These are phyloP conservation scores for Zosterops hypoxanthus DNA, from an alignment of 2,113 vertebrate genomes.

Conservation along the genomic window DNA sequence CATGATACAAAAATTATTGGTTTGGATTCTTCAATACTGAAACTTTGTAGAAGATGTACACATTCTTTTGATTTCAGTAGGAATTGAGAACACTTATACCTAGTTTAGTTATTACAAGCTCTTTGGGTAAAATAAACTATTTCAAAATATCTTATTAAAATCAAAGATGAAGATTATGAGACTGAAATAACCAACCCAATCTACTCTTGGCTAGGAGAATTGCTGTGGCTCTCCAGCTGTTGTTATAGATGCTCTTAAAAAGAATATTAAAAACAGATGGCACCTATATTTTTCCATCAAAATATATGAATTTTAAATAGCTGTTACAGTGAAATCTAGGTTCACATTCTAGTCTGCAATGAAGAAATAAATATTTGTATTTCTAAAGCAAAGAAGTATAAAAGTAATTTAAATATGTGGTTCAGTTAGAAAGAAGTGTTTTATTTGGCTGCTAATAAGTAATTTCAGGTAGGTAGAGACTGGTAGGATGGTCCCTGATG, in stretches of 20 bases:
- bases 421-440: neutral
- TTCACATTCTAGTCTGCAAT: neutral
- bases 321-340: neutral
- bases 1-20: neutral
- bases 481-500: neutral
- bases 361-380: neutral
- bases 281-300: neutral
- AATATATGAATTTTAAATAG: constrained; percentile 16
- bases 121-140: neutral
- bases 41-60: neutral
- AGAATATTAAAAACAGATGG: constrained; percentile 7
- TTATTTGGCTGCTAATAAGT: neutral
- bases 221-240: neutral
- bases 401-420: neutral
- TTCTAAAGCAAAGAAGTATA: neutral
- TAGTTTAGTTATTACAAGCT: neutral
- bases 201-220: neutral
- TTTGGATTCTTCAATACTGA: neutral
- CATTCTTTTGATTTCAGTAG: neutral
- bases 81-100: neutral
- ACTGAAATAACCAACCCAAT: neutral
- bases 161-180: neutral
- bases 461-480: neutral
- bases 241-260: constrained; percentile 25
- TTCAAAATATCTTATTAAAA: constrained; percentile 21